Base-by-base conservation (phyloP, 2,113 vertebrate species). In the Carollia perspicillata region DNA sequence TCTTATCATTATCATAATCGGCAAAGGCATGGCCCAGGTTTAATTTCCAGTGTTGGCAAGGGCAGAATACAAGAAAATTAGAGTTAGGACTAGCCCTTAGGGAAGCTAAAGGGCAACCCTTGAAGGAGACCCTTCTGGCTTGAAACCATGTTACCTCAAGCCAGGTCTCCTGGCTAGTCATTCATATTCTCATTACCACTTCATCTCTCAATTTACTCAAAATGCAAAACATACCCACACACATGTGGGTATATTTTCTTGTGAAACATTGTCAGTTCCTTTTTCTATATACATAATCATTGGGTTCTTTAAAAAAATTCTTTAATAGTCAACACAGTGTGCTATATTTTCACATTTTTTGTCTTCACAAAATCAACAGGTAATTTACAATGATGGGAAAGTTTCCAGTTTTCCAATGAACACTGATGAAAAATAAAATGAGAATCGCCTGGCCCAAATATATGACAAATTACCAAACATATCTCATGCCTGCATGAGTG, bases 381-480 rank as follows among this genome's bases (percentile, higher is more conserved):
- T 77, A 74, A 75, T 85, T 95, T 79, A 86, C 37, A 85, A 40
- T 77, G 11, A 49, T 60, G 7, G 91, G 40, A 51, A 85, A 75
- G 37, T 81, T 80, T 93, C 88, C 51, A 71, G 47, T 71, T 86
- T 95, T 77, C 58, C 65, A 77, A 37, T 90, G 8, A 88, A 90
- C 69, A 71, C 26, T 53, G 47, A 66, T 72, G 37, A 84, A 96
- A 95, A 95, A 68, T 40, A 86, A 90, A 87, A 60, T 68, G 17
- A 93, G 74, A 71, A 30, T 93, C 13, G 44, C 66, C 16, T 78
- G 44, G 2, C 26, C 22, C 17, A 96, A 85, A 3, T 58, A 20
- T 18, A 55, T 53, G 74, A 11, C 8, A 33, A 26, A 89, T 94
- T 53, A 79, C 30, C 68, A 49, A 49, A 33, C 23, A 60, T 7